A percentile compares a stretch with the other conserved stretches of the same genome.
These are phyloP conservation scores for Abramis brama DNA, from an alignment of 2,113 vertebrate genomes.

Conservation along the genomic window DNA sequence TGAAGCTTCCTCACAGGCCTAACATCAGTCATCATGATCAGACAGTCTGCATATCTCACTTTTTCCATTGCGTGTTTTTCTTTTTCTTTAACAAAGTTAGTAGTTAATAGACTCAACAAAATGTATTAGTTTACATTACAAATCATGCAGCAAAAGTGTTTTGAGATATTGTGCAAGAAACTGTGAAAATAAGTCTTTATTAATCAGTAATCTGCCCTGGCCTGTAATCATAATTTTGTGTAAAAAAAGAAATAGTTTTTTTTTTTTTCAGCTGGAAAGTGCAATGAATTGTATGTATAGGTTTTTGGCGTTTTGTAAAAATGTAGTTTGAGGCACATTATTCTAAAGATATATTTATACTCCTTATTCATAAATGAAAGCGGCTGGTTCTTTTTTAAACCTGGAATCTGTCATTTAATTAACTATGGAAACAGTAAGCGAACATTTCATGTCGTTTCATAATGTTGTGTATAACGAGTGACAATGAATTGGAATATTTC, in stretches of 20 bases:
- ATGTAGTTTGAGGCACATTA: neutral
- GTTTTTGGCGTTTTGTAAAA: neutral
- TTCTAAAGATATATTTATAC: too few relatives aligned
- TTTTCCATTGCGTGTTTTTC: constrained; percentile 46
- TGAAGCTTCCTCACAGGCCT: constrained; percentile 7
- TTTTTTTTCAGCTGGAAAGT: neutral
- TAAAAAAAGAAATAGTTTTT: neutral
- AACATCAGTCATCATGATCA: constrained; percentile 48
- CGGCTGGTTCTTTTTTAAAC: neutral
- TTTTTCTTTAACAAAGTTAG: constrained; percentile 32
- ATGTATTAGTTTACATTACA: neutral
- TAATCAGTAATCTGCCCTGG: neutral
- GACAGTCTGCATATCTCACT: constrained; percentile 67
- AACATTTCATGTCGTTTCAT: neutral
- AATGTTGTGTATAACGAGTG: neutral
- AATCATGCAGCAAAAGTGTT: neutral
- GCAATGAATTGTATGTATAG: neutral
- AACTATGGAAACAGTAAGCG: neutral
- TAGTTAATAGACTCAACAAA: neutral
- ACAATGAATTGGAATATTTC: neutral
- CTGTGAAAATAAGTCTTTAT: neutral
- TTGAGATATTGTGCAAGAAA: neutral
- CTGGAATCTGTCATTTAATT: neutral
- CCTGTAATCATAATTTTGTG: neutral
- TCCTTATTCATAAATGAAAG: neutral